These are phyloP conservation scores for Nicator chloris DNA, from an alignment of 2,113 vertebrate genomes.

Conservation along the genomic window DNA sequence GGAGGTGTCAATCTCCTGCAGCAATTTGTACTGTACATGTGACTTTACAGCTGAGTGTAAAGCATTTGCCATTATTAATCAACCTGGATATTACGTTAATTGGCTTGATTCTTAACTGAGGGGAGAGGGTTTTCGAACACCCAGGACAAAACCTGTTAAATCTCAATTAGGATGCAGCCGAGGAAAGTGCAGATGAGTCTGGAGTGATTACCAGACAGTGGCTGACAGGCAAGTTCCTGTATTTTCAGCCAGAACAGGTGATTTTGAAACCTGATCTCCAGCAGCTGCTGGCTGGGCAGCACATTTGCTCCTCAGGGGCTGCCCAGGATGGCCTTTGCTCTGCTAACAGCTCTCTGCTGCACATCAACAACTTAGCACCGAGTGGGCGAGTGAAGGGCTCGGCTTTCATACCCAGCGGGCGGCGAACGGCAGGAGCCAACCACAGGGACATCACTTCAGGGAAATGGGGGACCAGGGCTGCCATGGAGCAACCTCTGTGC, in stretches of 20 bases:
- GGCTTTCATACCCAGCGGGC: neutral
- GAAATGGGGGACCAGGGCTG: neutral
- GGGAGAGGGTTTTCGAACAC: constrained; percentile 7
- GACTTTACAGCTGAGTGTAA: neutral
- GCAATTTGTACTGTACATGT: too few species aligned
- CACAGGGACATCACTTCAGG: neutral
- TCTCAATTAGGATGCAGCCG: constrained; percentile 69
- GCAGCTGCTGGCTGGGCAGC: constrained; percentile 77
- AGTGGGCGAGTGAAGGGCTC: neutral
- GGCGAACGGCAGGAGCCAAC: rapidly evolving
- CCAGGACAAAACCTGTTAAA: constrained; percentile 42
- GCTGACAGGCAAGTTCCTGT: constrained; percentile 74
- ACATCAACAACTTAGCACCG: neutral
- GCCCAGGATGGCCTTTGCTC: constrained; percentile 43
- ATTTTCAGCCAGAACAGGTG: constrained; percentile 71
- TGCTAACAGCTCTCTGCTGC: constrained; percentile 32
- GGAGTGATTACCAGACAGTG: constrained; percentile 65
- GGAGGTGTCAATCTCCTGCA: neutral
- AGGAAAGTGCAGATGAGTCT: constrained; percentile 62
- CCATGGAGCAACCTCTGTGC: neutral
- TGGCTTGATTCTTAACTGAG: constrained; percentile 23
- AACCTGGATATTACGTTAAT: constrained; percentile 41
- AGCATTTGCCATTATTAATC: constrained; percentile 4
- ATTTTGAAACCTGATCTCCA: constrained; percentile 81
- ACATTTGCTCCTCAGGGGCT: constrained; percentile 12